phyloP scores from a whole-genome alignment of 2,888 invertebrate genomes.

The Apotomis betuletana region DNA sequence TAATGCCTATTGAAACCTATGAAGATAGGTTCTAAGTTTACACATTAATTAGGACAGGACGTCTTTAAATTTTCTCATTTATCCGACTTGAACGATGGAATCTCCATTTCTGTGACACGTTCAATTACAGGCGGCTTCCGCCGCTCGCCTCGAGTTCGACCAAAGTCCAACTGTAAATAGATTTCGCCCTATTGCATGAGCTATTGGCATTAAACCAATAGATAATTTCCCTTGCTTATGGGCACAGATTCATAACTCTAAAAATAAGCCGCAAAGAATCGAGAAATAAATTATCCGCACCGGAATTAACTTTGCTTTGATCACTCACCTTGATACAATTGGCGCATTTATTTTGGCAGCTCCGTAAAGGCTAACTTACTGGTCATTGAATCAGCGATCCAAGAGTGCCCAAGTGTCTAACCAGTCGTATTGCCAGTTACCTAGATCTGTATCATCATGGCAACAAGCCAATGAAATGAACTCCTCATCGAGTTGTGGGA shows the following conservation, averaged over 20 bases:
- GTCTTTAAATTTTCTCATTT: slow-evolving; percentile 13
- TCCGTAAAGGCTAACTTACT: slow-evolving; percentile 40
- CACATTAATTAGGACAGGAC: slow-evolving; percentile 2
- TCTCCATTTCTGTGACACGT: slow-evolving; percentile 22
- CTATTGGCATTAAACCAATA: slow-evolving; percentile 42
- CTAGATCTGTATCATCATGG: slow-evolving; percentile 33
- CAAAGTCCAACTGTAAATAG: slow-evolving; percentile 45
- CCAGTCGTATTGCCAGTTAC: slow-evolving; percentile 27
- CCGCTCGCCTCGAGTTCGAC: slow-evolving; percentile 7
- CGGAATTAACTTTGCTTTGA: slow-evolving; percentile 36
- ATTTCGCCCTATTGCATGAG: slow-evolving; percentile 34
- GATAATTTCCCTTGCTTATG: slow-evolving; percentile 29
- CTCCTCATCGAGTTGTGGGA: slow-evolving; percentile 16
- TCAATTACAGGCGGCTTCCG: slow-evolving; percentile 34
- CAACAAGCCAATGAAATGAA: slow-evolving; percentile 32
- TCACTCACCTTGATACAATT: slow-evolving; percentile 39
- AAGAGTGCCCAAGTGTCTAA: slow-evolving; percentile 23
- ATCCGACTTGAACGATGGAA: slow-evolving; percentile 17
- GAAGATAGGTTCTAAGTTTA: neutral
- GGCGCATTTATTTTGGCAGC: slow-evolving; percentile 42
- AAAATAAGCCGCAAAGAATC: slow-evolving; percentile 13
- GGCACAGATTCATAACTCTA: slow-evolving; percentile 1
- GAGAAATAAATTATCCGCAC: slow-evolving; percentile 23
- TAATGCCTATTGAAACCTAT: neutral
- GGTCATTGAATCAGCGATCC: slow-evolving; percentile 10